Evolutionary conservation across 2,797 vertebrate genomes (phyloP), one percentile per base, ranked within the genome.

Genomic region (Tamandua tetradactyla): DNA sequence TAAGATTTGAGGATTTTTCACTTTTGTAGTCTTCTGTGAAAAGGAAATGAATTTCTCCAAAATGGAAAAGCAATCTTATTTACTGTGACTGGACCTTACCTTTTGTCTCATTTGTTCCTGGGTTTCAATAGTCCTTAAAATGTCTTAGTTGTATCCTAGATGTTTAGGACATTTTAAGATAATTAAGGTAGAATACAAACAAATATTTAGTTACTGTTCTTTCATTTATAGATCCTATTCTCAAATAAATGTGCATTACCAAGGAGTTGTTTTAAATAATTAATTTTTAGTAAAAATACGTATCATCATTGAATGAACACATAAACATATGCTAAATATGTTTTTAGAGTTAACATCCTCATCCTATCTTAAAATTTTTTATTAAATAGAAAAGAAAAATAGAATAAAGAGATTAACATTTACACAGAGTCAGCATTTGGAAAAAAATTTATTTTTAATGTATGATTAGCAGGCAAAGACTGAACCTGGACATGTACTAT

Each of bases 1-100:
- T 37, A 94, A 40, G 61, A 62, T 55, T 87, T 75, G 35, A 76
- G 68, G 30, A 15, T 23, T 91, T 94, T 95, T 61, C 64, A 55
- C 44, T 59, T 79, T 35, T 88, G 13, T 90, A 47, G 35, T 11
- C 42, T 14, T 72, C 30, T 59, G 17, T 94, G 84, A 93, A 57
- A 49, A 76, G n/a, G 25, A 94, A 83, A 95, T 55, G 57, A 91
- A 83, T 76, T 89, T 93, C 42, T 83, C 18, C 37, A 42, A 89
- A 75, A 71, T 37, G 88, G 62, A 66, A 84, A 87, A 87, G 13
- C 35, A 74, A 5, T 64, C 35, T 74, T 62, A n/a, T 47, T 71
- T 82, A 62, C 18, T 44, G 6, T 82, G 15, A 82, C 22, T 27
- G 14, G 23, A 42, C 6, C 8, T 81, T 85, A n/a, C 30, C 40